Conservation (phyloP, 35 echinoderm and acorn worm species). For the Patiria miniata region DNA sequence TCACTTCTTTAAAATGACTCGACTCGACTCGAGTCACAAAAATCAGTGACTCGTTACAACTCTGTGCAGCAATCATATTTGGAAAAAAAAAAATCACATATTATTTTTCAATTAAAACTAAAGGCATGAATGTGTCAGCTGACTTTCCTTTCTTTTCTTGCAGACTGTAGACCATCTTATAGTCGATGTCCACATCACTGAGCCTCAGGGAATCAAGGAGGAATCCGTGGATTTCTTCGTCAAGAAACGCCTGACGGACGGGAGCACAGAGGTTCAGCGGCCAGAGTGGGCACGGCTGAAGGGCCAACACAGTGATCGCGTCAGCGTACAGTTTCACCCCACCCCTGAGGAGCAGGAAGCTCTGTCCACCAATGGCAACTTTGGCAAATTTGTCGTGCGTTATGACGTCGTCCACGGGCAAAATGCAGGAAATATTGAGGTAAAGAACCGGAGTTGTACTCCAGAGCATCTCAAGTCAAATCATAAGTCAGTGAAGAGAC, state of each 20-base stretch:
- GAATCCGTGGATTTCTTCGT: neutral
- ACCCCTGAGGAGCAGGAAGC: conserved; percentile 24
- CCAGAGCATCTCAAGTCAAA: too few relatives aligned
- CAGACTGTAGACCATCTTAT: neutral
- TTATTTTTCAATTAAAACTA: too few relatives aligned
- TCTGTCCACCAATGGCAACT: conserved; percentile 20
- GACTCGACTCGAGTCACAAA: too few relatives aligned
- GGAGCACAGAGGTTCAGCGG: neutral
- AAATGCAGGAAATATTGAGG: conserved; percentile 47
- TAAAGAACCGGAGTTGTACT: too few relatives aligned
- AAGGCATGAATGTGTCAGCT: too few relatives aligned
- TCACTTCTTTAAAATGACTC: too few relatives aligned
- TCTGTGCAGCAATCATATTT: too few relatives aligned
- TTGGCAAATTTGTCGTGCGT: conserved; percentile 47
- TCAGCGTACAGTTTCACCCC: conserved; percentile 24
- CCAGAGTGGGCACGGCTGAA: neutral
- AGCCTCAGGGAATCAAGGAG: conserved; percentile 35
- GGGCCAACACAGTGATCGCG: neutral
- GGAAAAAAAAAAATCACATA: too few relatives aligned
- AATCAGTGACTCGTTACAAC: too few relatives aligned
- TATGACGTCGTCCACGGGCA: conserved; percentile 56
- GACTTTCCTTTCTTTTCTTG: too few relatives aligned
- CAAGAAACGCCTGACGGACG: neutral
- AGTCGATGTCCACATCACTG: conserved; percentile 22
- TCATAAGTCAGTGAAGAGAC: too few relatives aligned